Evolutionary conservation across 2,888 invertebrate genomes (phyloP).

Genomic region (Sinopyrophorus schimmeli): DNA sequence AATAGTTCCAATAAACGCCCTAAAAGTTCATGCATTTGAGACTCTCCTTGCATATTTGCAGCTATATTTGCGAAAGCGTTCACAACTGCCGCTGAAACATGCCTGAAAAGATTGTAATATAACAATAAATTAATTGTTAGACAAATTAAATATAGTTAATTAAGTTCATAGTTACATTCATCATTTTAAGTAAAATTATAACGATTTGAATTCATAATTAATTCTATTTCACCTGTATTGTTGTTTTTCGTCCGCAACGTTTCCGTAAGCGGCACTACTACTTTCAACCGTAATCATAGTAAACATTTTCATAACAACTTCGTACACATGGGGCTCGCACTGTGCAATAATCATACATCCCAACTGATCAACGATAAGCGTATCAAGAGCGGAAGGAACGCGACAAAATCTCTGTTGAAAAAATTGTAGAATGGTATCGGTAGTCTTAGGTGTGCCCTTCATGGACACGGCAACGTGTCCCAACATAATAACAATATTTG

Average conservation of each 20-base stretch:
- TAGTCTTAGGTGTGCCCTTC: conserved; percentile 91
- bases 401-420: conserved; percentile 95
- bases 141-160: no score
- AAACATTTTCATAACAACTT: conserved; percentile 98
- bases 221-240: conserved; percentile 56
- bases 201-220: not conserved
- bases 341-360: conserved; percentile 98
- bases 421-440: conserved; percentile 93
- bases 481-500: conserved; percentile 96
- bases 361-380: conserved; percentile 93
- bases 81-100: conserved; percentile 93
- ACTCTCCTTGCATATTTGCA: conserved; percentile 87
- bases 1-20: conserved; percentile 92
- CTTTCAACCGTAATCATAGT: conserved; percentile 93
- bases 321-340: conserved; percentile 81
- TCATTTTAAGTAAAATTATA: not conserved
- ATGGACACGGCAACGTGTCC: conserved; percentile 96
- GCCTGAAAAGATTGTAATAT: conserved; percentile 62
- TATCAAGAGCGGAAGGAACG: conserved; percentile 89
- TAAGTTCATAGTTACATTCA: no score
- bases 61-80: conserved; percentile 97
- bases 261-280: conserved; percentile 74
- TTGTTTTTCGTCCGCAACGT: conserved; percentile 64
- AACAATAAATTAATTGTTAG: no score
- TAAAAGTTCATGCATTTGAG: conserved; percentile 81